These are phyloP conservation scores for Dione vanillae DNA, from an alignment of 2,888 invertebrate species.

Conservation along the genomic window DNA sequence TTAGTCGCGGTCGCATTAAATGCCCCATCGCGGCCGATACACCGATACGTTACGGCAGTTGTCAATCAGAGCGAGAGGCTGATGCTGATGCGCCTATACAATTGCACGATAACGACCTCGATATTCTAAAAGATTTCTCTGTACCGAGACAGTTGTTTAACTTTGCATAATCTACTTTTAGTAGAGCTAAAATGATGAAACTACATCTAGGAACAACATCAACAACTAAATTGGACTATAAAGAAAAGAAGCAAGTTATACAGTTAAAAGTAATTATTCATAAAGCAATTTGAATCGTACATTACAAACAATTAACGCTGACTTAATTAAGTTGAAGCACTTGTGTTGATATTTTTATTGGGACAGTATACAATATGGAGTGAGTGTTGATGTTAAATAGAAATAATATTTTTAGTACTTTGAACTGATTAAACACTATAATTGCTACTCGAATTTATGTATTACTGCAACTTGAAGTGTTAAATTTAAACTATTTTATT, in stretches of 20 bases:
- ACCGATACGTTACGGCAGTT: conserved; percentile 72
- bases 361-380: conserved; percentile 18
- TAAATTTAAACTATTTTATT: no score
- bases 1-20: conserved; percentile 62
- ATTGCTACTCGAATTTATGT: not conserved
- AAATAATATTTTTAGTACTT: not conserved
- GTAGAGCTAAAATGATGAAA: conserved; percentile 37
- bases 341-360: conserved; percentile 26
- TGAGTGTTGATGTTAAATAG: conserved; percentile 5
- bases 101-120: conserved; percentile 73
- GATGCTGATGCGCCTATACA: conserved; percentile 68
- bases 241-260: conserved; percentile 29
- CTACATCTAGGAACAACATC: conserved; percentile 10
- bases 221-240: conserved; percentile 31
- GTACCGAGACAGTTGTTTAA: conserved; percentile 38
- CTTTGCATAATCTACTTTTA: conserved; percentile 43
- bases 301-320: conserved; percentile 37
- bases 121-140: conserved; percentile 53
- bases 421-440: not conserved
- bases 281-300: conserved; percentile 35
- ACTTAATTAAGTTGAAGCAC: conserved; percentile 37
- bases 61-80: conserved; percentile 74
- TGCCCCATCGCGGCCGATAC: conserved; percentile 53
- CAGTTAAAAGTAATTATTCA: conserved; percentile 25
- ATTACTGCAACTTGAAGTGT: not conserved